Evolutionary conservation across 1,140 invertebrate species (phyloP).

Genomic region (Lutraria rhynchaena): DNA sequence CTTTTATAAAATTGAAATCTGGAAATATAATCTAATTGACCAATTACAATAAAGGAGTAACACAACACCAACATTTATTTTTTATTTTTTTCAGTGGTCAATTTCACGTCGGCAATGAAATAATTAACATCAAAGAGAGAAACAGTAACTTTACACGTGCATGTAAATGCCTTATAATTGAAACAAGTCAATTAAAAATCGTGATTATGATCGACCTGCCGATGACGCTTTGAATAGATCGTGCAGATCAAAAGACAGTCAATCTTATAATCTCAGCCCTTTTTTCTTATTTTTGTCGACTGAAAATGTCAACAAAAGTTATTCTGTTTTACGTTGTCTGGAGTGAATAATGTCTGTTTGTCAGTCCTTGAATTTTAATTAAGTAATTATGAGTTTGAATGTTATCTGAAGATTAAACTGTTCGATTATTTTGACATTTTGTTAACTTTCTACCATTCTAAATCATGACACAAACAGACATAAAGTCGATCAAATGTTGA

Average conservation of each 20-base stretch:
- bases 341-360: not conserved
- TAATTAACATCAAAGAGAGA: not conserved
- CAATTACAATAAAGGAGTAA: no score
- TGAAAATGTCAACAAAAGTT: constrained; percentile 4
- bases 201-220: constrained; percentile 27
- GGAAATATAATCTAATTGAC: no score
- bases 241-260: not conserved
- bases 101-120: constrained; percentile 3
- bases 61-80: no score
- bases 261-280: not conserved
- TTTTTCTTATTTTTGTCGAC: not conserved
- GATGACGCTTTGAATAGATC: not conserved
- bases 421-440: no score
- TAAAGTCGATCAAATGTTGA: no score
- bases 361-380: constrained; percentile 11
- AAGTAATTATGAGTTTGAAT: not conserved
- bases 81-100: not conserved
- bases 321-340: not conserved
- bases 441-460: no score
- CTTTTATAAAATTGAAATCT: no score
- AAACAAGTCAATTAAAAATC: not conserved
- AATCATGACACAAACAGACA: no score
- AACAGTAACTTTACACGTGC: constrained; percentile 30
- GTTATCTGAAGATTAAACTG: no score
- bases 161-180: constrained; percentile 28